Conservation (phyloP, 1,140 invertebrate species). For the Oryzaephilus surinamensis region DNA sequence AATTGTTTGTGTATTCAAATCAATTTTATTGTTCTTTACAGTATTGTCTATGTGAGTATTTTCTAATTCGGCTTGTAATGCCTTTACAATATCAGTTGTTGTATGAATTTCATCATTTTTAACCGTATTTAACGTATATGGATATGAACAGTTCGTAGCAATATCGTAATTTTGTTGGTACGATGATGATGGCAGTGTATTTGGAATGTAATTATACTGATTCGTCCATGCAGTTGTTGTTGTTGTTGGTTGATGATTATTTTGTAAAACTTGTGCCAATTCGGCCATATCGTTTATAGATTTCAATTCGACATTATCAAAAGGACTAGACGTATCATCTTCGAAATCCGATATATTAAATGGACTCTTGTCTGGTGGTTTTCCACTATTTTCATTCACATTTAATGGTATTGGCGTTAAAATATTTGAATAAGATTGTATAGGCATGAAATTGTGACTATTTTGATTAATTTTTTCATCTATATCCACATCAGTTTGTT, state of each 20-base stretch:
- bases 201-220: conserved; percentile 10
- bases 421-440: conserved; percentile 24
- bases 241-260: conserved; percentile 1
- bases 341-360: conserved; percentile 60
- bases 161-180: too few species aligned
- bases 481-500: conserved; percentile 33
- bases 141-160: too few species aligned
- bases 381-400: conserved; percentile 11
- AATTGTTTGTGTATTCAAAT: conserved; percentile 19
- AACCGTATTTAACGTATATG: too few species aligned
- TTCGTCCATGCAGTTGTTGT: neutral
- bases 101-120: neutral
- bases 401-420: conserved; percentile 27
- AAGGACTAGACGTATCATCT: conserved; percentile 78
- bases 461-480: conserved; percentile 24
- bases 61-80: conserved; percentile 55
- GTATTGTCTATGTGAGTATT: conserved; percentile 38
- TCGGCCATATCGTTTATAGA: conserved; percentile 84
- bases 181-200: too few species aligned
- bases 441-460: conserved; percentile 23
- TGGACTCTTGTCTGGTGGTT: conserved; percentile 22
- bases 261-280: conserved; percentile 57
- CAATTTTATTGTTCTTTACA: neutral
- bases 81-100: conserved; percentile 51
- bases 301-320: conserved; percentile 83